Conservation (phyloP, 2,888 invertebrate species). For the Liopterus haemorrhoidalis region DNA sequence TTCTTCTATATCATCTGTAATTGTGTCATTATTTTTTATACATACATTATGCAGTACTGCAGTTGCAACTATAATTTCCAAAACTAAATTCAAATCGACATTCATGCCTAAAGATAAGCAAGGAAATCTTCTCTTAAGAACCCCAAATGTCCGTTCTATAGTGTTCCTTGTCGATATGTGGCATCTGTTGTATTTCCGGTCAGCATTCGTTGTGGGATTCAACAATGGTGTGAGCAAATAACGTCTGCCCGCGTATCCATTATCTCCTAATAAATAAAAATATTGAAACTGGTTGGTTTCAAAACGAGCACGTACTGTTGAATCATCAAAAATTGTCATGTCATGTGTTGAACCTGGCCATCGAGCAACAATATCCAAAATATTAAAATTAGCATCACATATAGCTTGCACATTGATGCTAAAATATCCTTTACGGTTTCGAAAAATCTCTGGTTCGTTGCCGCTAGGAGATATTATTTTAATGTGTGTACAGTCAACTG, state of each 20-base stretch:
- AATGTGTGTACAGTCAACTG: too few species aligned
- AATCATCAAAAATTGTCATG: neutral
- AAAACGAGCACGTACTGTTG: neutral
- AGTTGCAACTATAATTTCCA: too few species aligned
- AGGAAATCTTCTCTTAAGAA: constrained; percentile 1
- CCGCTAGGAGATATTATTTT: too few species aligned
- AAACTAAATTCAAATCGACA: too few species aligned
- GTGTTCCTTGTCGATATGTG: neutral
- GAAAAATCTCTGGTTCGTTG: too few species aligned
- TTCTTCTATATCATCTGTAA: too few species aligned
- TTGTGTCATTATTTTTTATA: too few species aligned
- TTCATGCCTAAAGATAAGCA: too few species aligned
- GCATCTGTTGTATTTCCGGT: neutral
- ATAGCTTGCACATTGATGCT: neutral
- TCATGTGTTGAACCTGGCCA: constrained; percentile 1
- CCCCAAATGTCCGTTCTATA: constrained; percentile 1
- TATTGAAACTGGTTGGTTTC: neutral
- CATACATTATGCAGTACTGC: too few species aligned
- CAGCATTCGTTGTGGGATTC: neutral
- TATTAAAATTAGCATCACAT: neutral
- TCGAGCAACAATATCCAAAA: constrained; percentile 1
- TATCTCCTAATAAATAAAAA: neutral
- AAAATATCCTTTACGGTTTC: neutral
- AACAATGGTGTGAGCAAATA: neutral
- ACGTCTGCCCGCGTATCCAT: neutral